phyloP scores from a whole-genome alignment of 2,113 vertebrate species.

The Cebidichthys violaceus region DNA sequence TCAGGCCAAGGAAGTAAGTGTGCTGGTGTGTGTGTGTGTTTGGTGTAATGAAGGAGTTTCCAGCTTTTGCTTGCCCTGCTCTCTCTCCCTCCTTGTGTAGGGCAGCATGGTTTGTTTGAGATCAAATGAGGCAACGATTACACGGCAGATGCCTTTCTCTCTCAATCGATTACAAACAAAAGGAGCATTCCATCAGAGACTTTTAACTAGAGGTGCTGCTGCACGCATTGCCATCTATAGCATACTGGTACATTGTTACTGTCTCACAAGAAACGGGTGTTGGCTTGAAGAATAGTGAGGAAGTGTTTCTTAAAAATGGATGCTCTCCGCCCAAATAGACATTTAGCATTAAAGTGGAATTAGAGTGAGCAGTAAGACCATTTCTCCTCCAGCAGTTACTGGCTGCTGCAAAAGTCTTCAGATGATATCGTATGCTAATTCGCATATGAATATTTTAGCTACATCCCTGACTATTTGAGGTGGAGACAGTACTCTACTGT shows the following conservation, averaged over 20 bases:
- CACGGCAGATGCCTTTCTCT: slow-evolving; percentile 65
- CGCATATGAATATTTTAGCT: slow-evolving; percentile 34
- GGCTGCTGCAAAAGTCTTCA: slow-evolving; percentile 18
- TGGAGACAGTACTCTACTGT: background rate
- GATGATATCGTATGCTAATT: slow-evolving; percentile 18
- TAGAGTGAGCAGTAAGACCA: slow-evolving; percentile 1
- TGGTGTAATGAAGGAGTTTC: slow-evolving; percentile 65
- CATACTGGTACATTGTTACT: slow-evolving; percentile 15
- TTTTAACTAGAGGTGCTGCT: slow-evolving; percentile 50
- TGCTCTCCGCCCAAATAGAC: slow-evolving; percentile 20
- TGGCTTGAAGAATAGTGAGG: slow-evolving; percentile 2
- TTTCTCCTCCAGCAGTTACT: slow-evolving; percentile 13
- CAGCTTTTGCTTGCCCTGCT: slow-evolving; percentile 48
- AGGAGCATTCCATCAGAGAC: slow-evolving; percentile 65
- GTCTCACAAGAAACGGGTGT: slow-evolving; percentile 2
- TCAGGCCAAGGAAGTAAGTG: slow-evolving; percentile 21
- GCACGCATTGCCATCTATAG: slow-evolving; percentile 28
- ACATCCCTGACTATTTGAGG: slow-evolving; percentile 3
- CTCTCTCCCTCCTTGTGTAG: slow-evolving; percentile 43
- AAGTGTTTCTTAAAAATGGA: slow-evolving; percentile 20
- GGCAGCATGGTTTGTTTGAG: slow-evolving; percentile 70
- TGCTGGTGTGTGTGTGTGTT: slow-evolving; percentile 44
- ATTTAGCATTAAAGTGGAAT: slow-evolving; percentile 28
- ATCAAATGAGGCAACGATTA: slow-evolving; percentile 79
- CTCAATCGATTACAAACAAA: slow-evolving; percentile 75